Conservation (phyloP, 2,797 vertebrate genomes). For the Petrocephalus sullivani region DNA sequence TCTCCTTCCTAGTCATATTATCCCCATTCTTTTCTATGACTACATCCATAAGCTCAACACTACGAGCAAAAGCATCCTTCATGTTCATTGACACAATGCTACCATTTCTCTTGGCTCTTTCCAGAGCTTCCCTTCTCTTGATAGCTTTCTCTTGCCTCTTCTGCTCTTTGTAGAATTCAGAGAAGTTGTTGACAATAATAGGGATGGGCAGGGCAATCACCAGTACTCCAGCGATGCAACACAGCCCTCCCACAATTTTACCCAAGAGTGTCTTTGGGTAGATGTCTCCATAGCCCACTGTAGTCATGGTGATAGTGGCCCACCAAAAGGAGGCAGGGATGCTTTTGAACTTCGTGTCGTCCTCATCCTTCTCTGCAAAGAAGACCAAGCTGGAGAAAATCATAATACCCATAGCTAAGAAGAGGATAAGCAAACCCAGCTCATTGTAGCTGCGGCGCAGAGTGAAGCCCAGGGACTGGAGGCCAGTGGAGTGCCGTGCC, state of each 20-base stretch:
- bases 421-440: slow-evolving; percentile 91
- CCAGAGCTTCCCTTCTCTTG: slow-evolving; percentile 91
- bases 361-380: slow-evolving; percentile 97
- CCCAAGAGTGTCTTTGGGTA: slow-evolving; percentile 96
- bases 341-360: slow-evolving; percentile 98
- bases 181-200: slow-evolving; percentile 99
- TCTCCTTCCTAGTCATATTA: slow-evolving; percentile 78
- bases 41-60: slow-evolving; percentile 92
- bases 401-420: slow-evolving; percentile 99
- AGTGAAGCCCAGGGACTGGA: slow-evolving; percentile 95
- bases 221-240: slow-evolving; percentile 94
- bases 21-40: slow-evolving; percentile 88
- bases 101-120: slow-evolving; percentile 94
- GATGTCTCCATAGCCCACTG: slow-evolving; percentile 96
- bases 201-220: slow-evolving; percentile 97
- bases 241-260: slow-evolving; percentile 95
- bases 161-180: slow-evolving; percentile 98
- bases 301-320: slow-evolving; percentile 99
- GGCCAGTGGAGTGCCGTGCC: slow-evolving; percentile 91
- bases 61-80: slow-evolving; percentile 91
- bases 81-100: slow-evolving; percentile 99
- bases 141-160: slow-evolving; percentile 98
- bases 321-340: slow-evolving; percentile 99
- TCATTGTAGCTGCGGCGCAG: slow-evolving; percentile 95
- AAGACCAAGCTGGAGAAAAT: slow-evolving; percentile 98